Base-by-base conservation (phyloP, 2,888 invertebrate species). In the Chironomus tentans region DNA sequence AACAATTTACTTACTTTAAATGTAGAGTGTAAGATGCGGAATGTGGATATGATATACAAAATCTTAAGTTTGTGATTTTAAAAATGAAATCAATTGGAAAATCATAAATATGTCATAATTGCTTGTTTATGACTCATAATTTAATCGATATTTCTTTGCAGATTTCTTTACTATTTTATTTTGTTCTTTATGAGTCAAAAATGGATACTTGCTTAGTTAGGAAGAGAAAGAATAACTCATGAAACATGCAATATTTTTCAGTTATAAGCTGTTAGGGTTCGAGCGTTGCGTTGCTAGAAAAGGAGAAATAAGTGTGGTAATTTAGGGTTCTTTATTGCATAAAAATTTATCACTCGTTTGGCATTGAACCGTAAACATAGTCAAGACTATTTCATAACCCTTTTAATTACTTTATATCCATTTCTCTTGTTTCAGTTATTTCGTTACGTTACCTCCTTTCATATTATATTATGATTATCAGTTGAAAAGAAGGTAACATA, bases 21-120 rank as follows among this genome's bases (percentile, higher is more conserved):
- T 38, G 38, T 7, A 10, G 7, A 38, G 10, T 38, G 38, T 38
- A 38, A 10, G 38, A 38, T 38, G 38, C 10, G 38, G 10, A 38
- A 18, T 15, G 15, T 56, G 18, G 7, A 56, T 56, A 56, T 56
- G 15, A 56, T 56, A 56, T 38, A 38, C 4, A 10, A 10, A 15
- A 15, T 50, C n/a, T 56, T 18, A 56, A 18, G 56, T 56, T 18
- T 56, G 18, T 18, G 22, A 65, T 22, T 69, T 75, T 48, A 28
- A 56, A 69, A 56, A 46, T 76, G 68, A 76, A 75, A 76, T 76
- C 76, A 76, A 76, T 76, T 76, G 76, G 76, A 76, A 76, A 76
- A 69, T 76, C 76, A 61, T 76, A 76, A 76, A 76, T 50, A 76
- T 76, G 76, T 76, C 76, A 76, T 76, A 76, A 76, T 76, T 76